Evolutionary conservation across 2,113 vertebrate species (phyloP), one percentile per base, ranked within the genome.

Genomic region (Pantherophis guttatus): DNA sequence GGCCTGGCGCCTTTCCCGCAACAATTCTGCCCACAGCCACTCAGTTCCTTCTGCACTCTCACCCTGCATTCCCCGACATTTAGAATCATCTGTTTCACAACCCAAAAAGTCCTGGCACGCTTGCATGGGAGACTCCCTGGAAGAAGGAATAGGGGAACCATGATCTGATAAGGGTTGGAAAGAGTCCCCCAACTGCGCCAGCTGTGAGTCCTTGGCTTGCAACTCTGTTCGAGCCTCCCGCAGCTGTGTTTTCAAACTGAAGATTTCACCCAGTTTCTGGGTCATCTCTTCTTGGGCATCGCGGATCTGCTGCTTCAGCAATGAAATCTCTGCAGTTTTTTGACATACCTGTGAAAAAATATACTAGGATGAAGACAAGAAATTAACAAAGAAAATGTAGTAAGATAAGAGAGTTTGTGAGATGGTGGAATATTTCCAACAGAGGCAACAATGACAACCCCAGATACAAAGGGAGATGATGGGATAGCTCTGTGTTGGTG

Each of bases 281-380:
- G 99, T 98, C 97, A 99, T 98, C 96, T 99, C 99, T 0, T 99
- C 98, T 97, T 99, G 99, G 65, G 99, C 98, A 94, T 99, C 99
- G 70, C 98, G 98, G 58, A 99, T 97, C 98, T 99, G 99, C 97
- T 99, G 99, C 97, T 99, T 99, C 95, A 99, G 97, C 94, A 99
- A 96, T 8, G 99, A 98, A 93, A 99, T 99, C 97, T 99, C 99
- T 0, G 99, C 99, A 0, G 98, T 98, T 95, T 99, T 99, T 98
- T 99, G 99, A 96, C 99, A 99, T 93, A 99, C 99, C 99, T 99
- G 95, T 24, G 62, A 91, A 87, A 91, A 9, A 50, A 39, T 62
- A 55, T 50, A 39, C 17, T 39, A 90, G 55, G 13, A 59, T 90
- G 50, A 93, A 39, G 19, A 65, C 1, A 21, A 26, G 57, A 26